These are phyloP conservation scores for Andricus curvator DNA, from an alignment of 2,888 invertebrate genomes.

Conservation along the genomic window DNA sequence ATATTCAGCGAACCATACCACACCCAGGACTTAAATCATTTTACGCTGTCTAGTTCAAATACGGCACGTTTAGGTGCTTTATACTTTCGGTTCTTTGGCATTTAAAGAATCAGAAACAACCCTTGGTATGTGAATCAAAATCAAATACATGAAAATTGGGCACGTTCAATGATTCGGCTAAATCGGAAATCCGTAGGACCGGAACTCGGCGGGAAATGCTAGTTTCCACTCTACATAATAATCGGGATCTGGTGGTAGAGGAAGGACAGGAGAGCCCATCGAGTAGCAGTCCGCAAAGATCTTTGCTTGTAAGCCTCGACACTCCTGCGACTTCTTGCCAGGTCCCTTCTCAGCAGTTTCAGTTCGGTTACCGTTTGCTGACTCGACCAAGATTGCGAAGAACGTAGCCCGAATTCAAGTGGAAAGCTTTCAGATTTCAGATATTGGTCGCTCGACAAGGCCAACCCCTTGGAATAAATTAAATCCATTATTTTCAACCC, in stretches of 20 bases:
- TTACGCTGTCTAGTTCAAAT: neutral
- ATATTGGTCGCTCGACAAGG: slow-evolving; percentile 24
- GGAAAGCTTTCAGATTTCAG: slow-evolving; percentile 30
- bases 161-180: neutral
- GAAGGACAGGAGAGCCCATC: neutral
- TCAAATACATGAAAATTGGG: neutral
- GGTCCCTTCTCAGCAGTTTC: slow-evolving; percentile 49
- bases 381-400: slow-evolving; percentile 39
- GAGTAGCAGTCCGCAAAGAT: slow-evolving; percentile 6
- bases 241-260: neutral
- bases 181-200: neutral
- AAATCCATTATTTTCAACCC: neutral
- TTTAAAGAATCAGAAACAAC: neutral
- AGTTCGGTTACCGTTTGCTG: slow-evolving; percentile 49
- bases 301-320: slow-evolving; percentile 6
- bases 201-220: neutral
- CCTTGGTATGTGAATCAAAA: neutral
- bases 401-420: neutral
- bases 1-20: neutral
- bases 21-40: neutral
- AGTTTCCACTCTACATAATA: slow-evolving; percentile 14
- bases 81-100: neutral
- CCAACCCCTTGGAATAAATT: slow-evolving; percentile 30
- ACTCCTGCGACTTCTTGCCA: slow-evolving; percentile 44
- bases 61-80: neutral